Evolutionary conservation across 92 coral and sea anemone species (phyloP).

Genomic region (Siderastrea radians): DNA sequence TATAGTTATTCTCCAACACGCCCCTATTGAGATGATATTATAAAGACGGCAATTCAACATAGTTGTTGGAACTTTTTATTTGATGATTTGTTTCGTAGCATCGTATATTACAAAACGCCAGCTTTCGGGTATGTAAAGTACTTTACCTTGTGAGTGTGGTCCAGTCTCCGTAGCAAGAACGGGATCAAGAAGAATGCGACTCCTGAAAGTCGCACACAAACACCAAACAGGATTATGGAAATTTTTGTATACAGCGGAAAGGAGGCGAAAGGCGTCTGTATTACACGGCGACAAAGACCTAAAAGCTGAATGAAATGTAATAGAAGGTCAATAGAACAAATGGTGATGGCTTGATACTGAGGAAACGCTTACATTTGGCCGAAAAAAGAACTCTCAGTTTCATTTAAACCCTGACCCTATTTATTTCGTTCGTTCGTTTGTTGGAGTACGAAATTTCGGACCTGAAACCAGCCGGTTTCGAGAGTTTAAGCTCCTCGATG

Average conservation of each 20-base stretch:
- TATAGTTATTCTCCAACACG: too few relatives aligned
- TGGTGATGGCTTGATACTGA: too few relatives aligned
- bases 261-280: constrained; percentile 24
- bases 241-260: constrained; percentile 13
- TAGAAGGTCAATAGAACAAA: not conserved
- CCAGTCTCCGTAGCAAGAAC: constrained; percentile 28
- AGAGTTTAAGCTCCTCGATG: too few relatives aligned
- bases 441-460: too few relatives aligned
- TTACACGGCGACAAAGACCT: constrained; percentile 33
- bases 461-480: too few relatives aligned
- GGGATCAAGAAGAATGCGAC: constrained; percentile 41
- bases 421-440: too few relatives aligned
- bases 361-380: not conserved
- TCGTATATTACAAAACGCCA: not conserved
- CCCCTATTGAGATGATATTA: too few relatives aligned
- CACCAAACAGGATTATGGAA: constrained; percentile 40
- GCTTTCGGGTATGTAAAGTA: not conserved
- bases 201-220: constrained; percentile 42
- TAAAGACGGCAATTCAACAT: too few relatives aligned
- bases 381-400: too few relatives aligned
- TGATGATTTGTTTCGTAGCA: too few relatives aligned
- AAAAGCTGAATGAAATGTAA: constrained; percentile 31
- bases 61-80: too few relatives aligned
- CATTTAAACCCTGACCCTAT: too few relatives aligned
- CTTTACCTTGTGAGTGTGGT: constrained; percentile 43